Conservation (phyloP, 2,113 vertebrate species). For the Telmatochromis bifrenatus region DNA sequence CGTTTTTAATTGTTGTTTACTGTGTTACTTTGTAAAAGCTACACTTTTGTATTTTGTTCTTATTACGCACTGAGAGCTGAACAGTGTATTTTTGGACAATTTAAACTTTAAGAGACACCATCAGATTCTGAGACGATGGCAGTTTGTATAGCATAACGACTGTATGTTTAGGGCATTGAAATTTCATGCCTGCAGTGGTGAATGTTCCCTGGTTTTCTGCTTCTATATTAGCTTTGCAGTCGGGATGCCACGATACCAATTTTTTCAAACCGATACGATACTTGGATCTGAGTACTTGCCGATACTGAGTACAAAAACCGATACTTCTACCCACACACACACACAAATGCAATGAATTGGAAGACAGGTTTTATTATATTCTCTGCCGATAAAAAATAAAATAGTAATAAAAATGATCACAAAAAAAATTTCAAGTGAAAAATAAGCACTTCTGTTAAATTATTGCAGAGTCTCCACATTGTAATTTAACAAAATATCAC, state of each 20-base stretch:
- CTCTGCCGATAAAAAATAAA: too few species aligned
- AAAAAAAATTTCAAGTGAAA: too few species aligned
- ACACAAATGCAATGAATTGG: too few species aligned
- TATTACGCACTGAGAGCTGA: neutral
- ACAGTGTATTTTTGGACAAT: neutral
- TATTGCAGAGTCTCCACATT: too few species aligned
- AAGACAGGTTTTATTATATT: too few species aligned
- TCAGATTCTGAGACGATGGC: neutral
- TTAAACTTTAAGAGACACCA: neutral
- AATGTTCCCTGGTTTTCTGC: neutral
- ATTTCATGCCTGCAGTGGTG: neutral
- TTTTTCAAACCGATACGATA: too few species aligned
- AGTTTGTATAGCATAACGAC: neutral
- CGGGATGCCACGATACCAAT: too few species aligned
- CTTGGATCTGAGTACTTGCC: too few species aligned
- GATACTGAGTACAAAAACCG: too few species aligned
- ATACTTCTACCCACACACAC: too few species aligned
- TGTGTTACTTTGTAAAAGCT: neutral
- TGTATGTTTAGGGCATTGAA: neutral
- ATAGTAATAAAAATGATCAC: fast-evolving
- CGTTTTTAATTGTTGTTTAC: neutral
- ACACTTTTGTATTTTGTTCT: neutral
- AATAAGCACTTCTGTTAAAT: too few species aligned
- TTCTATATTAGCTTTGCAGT: neutral
- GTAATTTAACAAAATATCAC: too few species aligned